Percentiles rank a stretch among this genome's conserved stretches.
These are phyloP conservation scores for Propithecus deckenii DNA, from an alignment of 2,797 vertebrate species.

Conservation along the genomic window DNA sequence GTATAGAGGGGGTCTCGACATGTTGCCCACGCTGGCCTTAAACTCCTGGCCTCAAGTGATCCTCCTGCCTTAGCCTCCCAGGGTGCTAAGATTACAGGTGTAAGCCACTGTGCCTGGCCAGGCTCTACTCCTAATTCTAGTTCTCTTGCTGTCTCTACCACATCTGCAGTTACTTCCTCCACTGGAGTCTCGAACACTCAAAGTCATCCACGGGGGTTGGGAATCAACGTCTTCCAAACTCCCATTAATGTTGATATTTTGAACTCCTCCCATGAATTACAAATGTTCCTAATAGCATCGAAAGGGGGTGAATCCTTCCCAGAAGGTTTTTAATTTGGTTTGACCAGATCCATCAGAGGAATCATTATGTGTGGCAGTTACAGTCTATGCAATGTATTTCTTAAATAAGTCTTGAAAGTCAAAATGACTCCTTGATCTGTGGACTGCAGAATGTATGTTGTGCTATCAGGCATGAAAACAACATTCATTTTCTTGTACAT, in stretches of 20 bases:
- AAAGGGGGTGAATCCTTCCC: neutral
- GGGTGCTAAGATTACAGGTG: neutral
- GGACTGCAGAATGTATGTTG: neutral
- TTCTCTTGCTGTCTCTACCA: neutral
- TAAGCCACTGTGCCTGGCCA: neutral
- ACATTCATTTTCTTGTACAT: neutral
- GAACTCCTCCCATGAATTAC: neutral
- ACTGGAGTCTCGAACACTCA: neutral
- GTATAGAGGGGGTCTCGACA: neutral
- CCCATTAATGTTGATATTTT: neutral
- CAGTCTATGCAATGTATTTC: neutral
- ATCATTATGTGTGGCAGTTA: neutral
- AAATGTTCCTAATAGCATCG: neutral
- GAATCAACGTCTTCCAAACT: neutral
- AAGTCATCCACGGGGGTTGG: neutral
- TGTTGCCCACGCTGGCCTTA: neutral
- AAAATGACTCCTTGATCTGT: neutral
- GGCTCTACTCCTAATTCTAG: neutral
- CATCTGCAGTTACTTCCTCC: neutral
- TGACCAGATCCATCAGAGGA: neutral
- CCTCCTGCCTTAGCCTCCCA: neutral
- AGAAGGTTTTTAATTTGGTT: neutral
- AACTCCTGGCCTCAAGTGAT: neutral
- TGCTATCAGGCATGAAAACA: neutral
- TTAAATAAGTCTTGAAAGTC: neutral